Evolutionary conservation across 2,113 vertebrate species (phyloP), one percentile per base, ranked within the genome.

Genomic region (Antennarius striatus): DNA sequence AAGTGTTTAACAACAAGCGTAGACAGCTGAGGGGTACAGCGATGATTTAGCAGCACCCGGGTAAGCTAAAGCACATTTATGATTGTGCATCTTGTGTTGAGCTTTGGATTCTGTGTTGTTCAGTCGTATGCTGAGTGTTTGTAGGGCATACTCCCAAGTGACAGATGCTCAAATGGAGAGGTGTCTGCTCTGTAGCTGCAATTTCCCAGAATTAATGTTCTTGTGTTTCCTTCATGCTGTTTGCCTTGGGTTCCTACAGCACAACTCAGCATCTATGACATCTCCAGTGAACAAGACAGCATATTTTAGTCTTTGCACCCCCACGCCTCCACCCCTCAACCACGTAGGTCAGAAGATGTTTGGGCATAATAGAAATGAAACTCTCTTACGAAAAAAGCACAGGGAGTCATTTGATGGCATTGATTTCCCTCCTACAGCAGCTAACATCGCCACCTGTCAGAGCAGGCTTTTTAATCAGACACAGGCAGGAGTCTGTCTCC

Each of bases 381-480:
- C 39, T 30, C 22, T 13, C 52, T 29, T 28, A 22, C 30, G 40
- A 32, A 70, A 49, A 51, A 17, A 56, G 47, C 46, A 51, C 16
- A 55, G 15, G 30, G 10, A 58, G 28, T 28, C 56, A 42, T 68
- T 75, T 54, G 58, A 55, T 17, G 22, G 48, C 53, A 29, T 71
- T 71, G 68, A 75, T 75, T 76, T 70, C 45, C 69, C 53, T 36
- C 50, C 43, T 14, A 2, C 9, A n/a, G 62, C 53, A 28, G 56
- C 55, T 48, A 51, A 61, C 65, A 59, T 61, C 48, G 61, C 51
- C 60, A 80, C 47, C 58, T 57, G 68, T 79, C 68, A 46, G 56
- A 75, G 69, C 65, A 50, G 65, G 73, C 71, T 56, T 80, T 77
- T 77, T 83, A 86, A 82, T 89, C 80, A 82, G 78, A 77, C 56